Percentiles rank a stretch among this genome's conserved stretches.
Conservation (phyloP, 53 echinoderm and acorn worm species). For the Zoroaster sp. region DNA sequence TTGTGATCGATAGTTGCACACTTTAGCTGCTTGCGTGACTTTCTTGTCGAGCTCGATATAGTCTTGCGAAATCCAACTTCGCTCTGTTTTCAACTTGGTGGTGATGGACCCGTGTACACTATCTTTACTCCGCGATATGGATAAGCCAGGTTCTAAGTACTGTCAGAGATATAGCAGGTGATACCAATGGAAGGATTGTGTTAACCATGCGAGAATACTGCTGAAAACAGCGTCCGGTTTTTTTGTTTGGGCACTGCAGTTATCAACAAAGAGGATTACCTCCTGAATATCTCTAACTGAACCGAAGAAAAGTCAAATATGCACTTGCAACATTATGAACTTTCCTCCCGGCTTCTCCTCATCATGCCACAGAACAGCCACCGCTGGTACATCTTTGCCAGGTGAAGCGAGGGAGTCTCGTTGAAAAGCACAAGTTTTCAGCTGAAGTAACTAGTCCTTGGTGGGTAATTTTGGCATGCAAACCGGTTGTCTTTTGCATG, state of each 20-base stretch:
- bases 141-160: not conserved
- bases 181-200: not conserved
- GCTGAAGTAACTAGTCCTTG: not conserved
- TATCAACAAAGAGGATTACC: not conserved
- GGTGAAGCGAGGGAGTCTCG: not conserved
- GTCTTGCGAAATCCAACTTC: not conserved
- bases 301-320: not conserved
- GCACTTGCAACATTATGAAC: no score
- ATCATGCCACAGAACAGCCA: no score
- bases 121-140: not conserved
- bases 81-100: not conserved
- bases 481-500: no score
- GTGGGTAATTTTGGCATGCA: not conserved
- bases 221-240: not conserved
- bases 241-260: not conserved
- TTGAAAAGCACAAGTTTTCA: not conserved
- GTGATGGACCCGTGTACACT: not conserved
- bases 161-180: not conserved
- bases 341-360: no score
- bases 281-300: not conserved
- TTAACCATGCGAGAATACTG: not conserved
- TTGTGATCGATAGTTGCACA: not conserved
- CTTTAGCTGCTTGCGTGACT: not conserved
- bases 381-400: not conserved
- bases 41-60: not conserved